Evolutionary conservation across 1,140 invertebrate species (phyloP), one percentile per base, ranked within the genome.

Genomic region (Pseudobourletiella spinata): DNA sequence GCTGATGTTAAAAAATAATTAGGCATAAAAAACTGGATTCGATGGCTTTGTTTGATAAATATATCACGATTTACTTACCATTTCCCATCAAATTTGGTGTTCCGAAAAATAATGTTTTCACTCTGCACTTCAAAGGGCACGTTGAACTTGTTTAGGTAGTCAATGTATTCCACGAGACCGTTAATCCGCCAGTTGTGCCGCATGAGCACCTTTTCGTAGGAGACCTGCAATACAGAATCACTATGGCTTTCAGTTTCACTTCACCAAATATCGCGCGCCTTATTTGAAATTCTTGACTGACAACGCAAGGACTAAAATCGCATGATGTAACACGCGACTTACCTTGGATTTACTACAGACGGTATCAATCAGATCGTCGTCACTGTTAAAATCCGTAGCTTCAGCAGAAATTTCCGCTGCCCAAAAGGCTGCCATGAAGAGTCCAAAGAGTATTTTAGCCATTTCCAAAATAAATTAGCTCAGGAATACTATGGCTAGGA

Each of bases 141-240:
- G 15, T 62, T 48, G 29, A 66, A 66, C 56, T 66, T 62, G 52
- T 66, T 60, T 35, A 66, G 25, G 43, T 62, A 66, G 2, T 14
- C 24, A 2, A 66, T 24, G 42, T 66, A 61, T 3, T 61, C 55
- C 29, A 56, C 54, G n/a, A 65, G 42, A n/a, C 59, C 59, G 24
- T 32, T 42, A 0, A 65, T 48, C 18, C 55, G 29, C 64, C 64
- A 65, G 30, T 44, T 58, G 26, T 61, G 59, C 29, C 55, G 52
- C 43, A 61, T 58, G 1, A 54, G 25, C 29, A 32, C 28, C 39
- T 57, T 57, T 6, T 51, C 42, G 39, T 61, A 65, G 1, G 64
- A 57, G n/a, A 65, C 59, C 64, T 65, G 20, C n/a, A n/a, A n/a
- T n/a, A n/a, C n/a, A 20, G 2, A 42, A 1, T 16, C 25, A 24